Evolutionary conservation across 2,888 invertebrate species (phyloP).

Genomic region (Cephonodes hylas): DNA sequence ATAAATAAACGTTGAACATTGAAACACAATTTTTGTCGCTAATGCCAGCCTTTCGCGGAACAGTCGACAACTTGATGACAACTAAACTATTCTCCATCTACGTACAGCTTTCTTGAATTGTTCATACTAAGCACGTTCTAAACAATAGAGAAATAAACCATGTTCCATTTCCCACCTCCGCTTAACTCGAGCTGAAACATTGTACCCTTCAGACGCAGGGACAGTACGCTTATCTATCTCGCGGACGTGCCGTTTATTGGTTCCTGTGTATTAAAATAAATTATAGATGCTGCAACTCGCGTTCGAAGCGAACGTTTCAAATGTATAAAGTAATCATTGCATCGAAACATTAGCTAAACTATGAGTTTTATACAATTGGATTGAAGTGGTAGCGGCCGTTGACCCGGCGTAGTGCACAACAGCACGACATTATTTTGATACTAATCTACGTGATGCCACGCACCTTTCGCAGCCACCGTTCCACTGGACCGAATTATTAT

Average conservation of each 20-base stretch:
- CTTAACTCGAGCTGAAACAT: slow-evolving; percentile 45
- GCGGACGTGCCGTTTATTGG: slow-evolving; percentile 35
- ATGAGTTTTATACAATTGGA: slow-evolving; percentile 59
- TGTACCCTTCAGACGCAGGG: slow-evolving; percentile 30
- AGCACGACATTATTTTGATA: slow-evolving; percentile 58
- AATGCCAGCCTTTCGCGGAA: slow-evolving; percentile 43
- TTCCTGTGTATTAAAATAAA: slow-evolving; percentile 34
- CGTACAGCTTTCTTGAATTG: slow-evolving; percentile 35
- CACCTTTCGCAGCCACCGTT: slow-evolving; percentile 60
- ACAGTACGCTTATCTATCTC: slow-evolving; percentile 41
- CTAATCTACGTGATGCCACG: slow-evolving; percentile 69
- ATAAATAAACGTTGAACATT: neutral
- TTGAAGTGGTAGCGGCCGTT: slow-evolving; percentile 63
- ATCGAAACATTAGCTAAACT: slow-evolving; percentile 47
- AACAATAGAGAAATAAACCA: slow-evolving; percentile 74
- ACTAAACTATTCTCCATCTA: slow-evolving; percentile 42
- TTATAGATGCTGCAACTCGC: neutral
- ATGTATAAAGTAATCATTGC: slow-evolving; percentile 38
- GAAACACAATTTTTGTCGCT: neutral
- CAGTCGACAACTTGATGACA: slow-evolving; percentile 53
- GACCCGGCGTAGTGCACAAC: slow-evolving; percentile 50
- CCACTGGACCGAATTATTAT: slow-evolving; percentile 60
- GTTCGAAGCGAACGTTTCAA: neutral
- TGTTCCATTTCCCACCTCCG: slow-evolving; percentile 58
- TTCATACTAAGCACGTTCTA: slow-evolving; percentile 53